These are phyloP conservation scores for Sphaerodactylus townsendi DNA, from an alignment of 2,113 vertebrate genomes.

Conservation along the genomic window DNA sequence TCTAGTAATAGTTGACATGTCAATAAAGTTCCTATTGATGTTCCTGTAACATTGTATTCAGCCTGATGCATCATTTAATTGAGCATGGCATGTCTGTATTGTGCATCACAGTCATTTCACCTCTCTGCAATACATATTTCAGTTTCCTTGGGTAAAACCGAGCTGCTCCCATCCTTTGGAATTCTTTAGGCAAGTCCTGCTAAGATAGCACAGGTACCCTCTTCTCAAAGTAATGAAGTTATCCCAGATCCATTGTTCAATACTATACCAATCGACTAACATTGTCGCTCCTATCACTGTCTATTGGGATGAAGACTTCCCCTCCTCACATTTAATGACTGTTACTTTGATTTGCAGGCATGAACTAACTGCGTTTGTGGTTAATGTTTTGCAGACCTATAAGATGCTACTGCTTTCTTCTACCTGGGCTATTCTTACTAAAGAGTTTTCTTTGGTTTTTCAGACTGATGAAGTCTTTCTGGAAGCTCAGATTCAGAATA, in stretches of 20 bases:
- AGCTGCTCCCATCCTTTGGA: slow-evolving; percentile 24
- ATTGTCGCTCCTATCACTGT: slow-evolving; percentile 73
- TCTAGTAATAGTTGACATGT: slow-evolving; percentile 12
- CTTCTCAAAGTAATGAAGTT: slow-evolving; percentile 19
- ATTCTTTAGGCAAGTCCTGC: slow-evolving; percentile 18
- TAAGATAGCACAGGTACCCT: neutral
- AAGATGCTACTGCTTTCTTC: slow-evolving; percentile 47
- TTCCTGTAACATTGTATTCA: neutral
- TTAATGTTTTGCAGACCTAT: slow-evolving; percentile 67
- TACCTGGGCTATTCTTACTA: slow-evolving; percentile 38
- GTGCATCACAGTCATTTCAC: slow-evolving; percentile 39
- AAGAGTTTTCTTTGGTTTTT: slow-evolving; percentile 41
- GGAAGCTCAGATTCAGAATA: slow-evolving; percentile 99
- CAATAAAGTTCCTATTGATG: neutral
- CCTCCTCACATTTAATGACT: slow-evolving; percentile 76
- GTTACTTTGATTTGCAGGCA: slow-evolving; percentile 85
- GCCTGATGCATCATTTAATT: slow-evolving; percentile 45
- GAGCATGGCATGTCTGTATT: slow-evolving; percentile 52
- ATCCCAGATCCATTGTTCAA: slow-evolving; percentile 84
- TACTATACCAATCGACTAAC: slow-evolving; percentile 75
- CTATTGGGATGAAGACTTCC: slow-evolving; percentile 70
- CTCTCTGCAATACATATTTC: slow-evolving; percentile 7
- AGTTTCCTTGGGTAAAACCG: slow-evolving; percentile 14
- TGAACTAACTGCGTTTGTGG: slow-evolving; percentile 86
- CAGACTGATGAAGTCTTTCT: slow-evolving; percentile 99